A percentile compares a stretch with the other conserved stretches of the same genome.
Evolutionary conservation across 2,113 vertebrate genomes (phyloP).

Genomic region (Entelurus aequoreus): DNA sequence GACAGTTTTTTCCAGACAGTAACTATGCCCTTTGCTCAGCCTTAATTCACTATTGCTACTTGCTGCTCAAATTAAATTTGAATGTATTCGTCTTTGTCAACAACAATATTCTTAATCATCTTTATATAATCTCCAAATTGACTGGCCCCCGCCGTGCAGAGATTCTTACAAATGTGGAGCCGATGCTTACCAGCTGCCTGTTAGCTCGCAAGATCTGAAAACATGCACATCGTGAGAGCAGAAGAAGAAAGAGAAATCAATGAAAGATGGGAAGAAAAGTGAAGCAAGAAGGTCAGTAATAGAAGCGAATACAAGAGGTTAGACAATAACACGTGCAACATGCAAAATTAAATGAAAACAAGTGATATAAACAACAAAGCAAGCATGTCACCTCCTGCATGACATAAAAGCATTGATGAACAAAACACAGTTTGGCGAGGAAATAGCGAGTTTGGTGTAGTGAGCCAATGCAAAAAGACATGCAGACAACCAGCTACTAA

Average conservation of each 20-base stretch:
- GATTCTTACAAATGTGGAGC: constrained; percentile 60
- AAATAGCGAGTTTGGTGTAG: constrained; percentile 12
- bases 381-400: not conserved
- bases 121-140: not conserved
- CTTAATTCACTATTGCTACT: no score
- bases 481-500: constrained; percentile 19
- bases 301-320: not conserved
- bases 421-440: constrained; percentile 22
- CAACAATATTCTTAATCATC: no score
- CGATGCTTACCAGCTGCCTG: constrained; percentile 90
- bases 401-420: constrained; percentile 11
- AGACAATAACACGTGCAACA: constrained; percentile 19
- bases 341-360: constrained; percentile 7
- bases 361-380: not conserved
- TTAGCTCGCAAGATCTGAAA: constrained; percentile 89
- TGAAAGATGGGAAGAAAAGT: constrained; percentile 53
- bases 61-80: no score
- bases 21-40: no score
- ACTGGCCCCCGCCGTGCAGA: constrained; percentile 26
- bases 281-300: constrained; percentile 29
- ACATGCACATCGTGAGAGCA: constrained; percentile 80
- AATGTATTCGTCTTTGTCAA: no score
- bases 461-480: constrained; percentile 10
- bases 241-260: constrained; percentile 67
- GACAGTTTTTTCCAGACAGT: no score